A percentile compares a stretch with the other conserved stretches of the same genome.
Conservation (phyloP, 2,113 vertebrate genomes). For the Dascyllus trimaculatus region DNA sequence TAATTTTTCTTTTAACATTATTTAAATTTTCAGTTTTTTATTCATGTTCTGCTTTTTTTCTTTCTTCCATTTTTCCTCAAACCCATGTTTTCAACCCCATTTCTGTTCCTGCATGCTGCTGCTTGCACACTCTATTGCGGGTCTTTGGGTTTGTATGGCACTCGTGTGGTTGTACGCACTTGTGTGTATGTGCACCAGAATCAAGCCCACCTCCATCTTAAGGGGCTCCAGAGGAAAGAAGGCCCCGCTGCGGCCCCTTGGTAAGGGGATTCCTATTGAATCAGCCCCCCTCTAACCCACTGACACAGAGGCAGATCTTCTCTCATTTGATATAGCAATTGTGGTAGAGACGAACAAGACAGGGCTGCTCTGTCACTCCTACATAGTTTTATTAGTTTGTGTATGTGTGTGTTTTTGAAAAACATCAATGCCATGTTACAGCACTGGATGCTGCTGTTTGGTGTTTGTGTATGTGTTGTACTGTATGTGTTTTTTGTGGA, state of each 20-base stretch:
- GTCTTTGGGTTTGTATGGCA: slow-evolving; percentile 61
- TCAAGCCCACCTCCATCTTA: slow-evolving; percentile 72
- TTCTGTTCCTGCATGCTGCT: slow-evolving; percentile 67
- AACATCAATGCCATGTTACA: not conserved
- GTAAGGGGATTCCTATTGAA: slow-evolving; percentile 58
- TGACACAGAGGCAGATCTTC: slow-evolving; percentile 43
- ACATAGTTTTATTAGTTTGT: slow-evolving; percentile 12
- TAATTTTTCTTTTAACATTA: not conserved
- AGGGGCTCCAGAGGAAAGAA: slow-evolving; percentile 63
- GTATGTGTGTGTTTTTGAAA: slow-evolving; percentile 27
- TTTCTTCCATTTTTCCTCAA: slow-evolving; percentile 15
- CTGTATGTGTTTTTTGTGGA: slow-evolving; percentile 21
- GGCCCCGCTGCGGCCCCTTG: slow-evolving; percentile 56
- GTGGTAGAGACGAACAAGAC: slow-evolving; percentile 2
- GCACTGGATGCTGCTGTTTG: slow-evolving; percentile 6
- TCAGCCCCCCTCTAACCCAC: slow-evolving; percentile 17
- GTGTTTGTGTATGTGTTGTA: slow-evolving; percentile 33
- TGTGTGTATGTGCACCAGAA: slow-evolving; percentile 50
- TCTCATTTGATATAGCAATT: not conserved
- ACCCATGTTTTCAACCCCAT: slow-evolving; percentile 3
- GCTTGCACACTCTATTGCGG: slow-evolving; percentile 43
- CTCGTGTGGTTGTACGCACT: not conserved
- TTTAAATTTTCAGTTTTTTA: slow-evolving; percentile 25
- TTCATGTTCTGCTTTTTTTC: not conserved
- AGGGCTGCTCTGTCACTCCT: not conserved